A percentile compares a stretch with the other conserved stretches of the same genome.
phyloP scores from a whole-genome alignment of 2,888 invertebrate genomes.

The Pyrrhosoma nymphula region DNA sequence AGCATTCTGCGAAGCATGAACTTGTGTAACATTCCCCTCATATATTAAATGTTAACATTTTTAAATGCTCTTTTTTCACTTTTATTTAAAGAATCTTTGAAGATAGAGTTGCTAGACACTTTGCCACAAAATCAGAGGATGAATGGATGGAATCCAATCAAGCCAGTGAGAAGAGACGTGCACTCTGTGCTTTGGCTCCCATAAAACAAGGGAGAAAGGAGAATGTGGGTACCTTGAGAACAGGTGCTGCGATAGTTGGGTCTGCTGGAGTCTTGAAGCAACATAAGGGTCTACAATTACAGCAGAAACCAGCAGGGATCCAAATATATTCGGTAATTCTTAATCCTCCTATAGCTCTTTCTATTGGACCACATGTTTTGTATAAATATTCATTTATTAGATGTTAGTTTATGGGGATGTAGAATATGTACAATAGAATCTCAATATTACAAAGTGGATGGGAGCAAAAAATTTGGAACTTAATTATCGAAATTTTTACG shows the following conservation, averaged over 20 bases:
- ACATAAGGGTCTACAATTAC: neutral
- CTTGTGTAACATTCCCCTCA: too few relatives aligned
- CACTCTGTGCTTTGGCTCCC: neutral
- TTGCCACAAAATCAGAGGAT: neutral
- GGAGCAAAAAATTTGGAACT: too few relatives aligned
- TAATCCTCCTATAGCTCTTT: neutral
- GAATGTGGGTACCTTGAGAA: constrained; percentile 31
- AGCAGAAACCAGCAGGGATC: neutral
- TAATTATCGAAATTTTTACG: too few relatives aligned
- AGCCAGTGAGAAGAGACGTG: neutral
- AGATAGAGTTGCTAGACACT: constrained; percentile 29
- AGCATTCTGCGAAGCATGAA: too few relatives aligned
- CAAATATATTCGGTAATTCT: constrained; percentile 41
- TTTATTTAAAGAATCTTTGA: constrained; percentile 40
- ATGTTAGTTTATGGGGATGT: too few relatives aligned
- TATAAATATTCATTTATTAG: too few relatives aligned
- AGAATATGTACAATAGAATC: too few relatives aligned
- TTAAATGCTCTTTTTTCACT: neutral
- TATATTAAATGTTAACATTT: neutral
- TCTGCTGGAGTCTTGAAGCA: constrained; percentile 12
- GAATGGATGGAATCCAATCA: neutral
- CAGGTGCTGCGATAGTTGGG: constrained; percentile 21
- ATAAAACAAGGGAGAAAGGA: neutral
- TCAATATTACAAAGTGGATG: too few relatives aligned
- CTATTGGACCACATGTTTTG: too few relatives aligned